Percentiles rank a stretch among this genome's conserved stretches.
Evolutionary conservation across 2,888 invertebrate species (phyloP).

Genomic region (Cosmopolites sordidus): DNA sequence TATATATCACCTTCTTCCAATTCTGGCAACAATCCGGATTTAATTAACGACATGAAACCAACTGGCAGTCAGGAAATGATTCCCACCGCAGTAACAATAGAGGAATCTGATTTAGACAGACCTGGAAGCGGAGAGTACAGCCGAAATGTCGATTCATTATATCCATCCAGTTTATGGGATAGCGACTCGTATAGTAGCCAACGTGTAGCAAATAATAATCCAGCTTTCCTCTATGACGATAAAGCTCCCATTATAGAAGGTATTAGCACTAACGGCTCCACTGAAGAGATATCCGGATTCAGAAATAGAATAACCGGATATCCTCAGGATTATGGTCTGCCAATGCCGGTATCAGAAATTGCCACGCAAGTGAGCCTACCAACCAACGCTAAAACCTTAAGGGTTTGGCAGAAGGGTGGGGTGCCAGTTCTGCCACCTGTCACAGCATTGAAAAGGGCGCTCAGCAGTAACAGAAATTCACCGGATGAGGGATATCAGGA

Average conservation of each 20-base stretch:
- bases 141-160: constrained; percentile 69
- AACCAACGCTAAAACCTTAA: constrained; percentile 71
- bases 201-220: constrained; percentile 52
- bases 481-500: constrained; percentile 90
- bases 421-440: constrained; percentile 83
- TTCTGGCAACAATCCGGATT: constrained; percentile 76
- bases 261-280: constrained; percentile 54
- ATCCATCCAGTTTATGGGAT: constrained; percentile 79
- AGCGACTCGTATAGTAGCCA: constrained; percentile 52
- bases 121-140: constrained; percentile 76
- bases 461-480: constrained; percentile 78
- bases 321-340: constrained; percentile 75
- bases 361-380: constrained; percentile 48
- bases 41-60: constrained; percentile 77
- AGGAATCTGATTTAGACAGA: constrained; percentile 38
- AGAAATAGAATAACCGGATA: constrained; percentile 53
- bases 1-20: constrained; percentile 73
- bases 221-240: constrained; percentile 62
- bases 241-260: constrained; percentile 68
- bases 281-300: constrained; percentile 62
- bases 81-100: constrained; percentile 33
- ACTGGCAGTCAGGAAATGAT: constrained; percentile 55
- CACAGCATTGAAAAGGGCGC: constrained; percentile 77
- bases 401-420: constrained; percentile 81
- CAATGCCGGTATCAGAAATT: constrained; percentile 53